phyloP scores from a whole-genome alignment of 2,888 invertebrate species.

The Asteroscopus sphinx region DNA sequence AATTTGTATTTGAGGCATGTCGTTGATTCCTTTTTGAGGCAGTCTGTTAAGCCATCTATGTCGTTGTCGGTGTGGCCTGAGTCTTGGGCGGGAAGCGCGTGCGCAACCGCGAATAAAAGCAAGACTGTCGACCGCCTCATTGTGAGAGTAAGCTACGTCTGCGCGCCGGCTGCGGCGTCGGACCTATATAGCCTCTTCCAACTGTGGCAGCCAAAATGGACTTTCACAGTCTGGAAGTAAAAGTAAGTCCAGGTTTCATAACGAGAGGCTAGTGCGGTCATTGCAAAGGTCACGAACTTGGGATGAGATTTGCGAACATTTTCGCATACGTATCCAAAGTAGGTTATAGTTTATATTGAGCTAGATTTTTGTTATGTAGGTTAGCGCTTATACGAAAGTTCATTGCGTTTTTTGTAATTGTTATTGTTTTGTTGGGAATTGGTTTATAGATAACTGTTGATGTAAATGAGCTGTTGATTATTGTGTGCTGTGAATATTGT shows the following conservation, averaged over 20 bases:
- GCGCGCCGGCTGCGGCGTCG: conserved; percentile 74
- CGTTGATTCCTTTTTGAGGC: conserved; percentile 95
- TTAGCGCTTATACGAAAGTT: conserved; percentile 46
- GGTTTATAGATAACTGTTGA: conserved; percentile 32
- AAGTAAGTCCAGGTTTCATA: conserved; percentile 87
- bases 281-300: conserved; percentile 75
- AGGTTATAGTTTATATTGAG: conserved; percentile 18
- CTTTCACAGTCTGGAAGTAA: conserved; percentile 87
- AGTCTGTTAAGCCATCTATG: conserved; percentile 94
- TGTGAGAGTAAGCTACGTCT: conserved; percentile 75
- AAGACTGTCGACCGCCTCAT: conserved; percentile 82
- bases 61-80: conserved; percentile 93
- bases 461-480: neutral
- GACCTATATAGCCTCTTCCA: conserved; percentile 78
- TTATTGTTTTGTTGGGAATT: conserved; percentile 48
- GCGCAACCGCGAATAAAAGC: conserved; percentile 83
- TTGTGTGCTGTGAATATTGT: conserved; percentile 1
- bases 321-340: conserved; percentile 19
- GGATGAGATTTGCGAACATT: conserved; percentile 23
- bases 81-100: conserved; percentile 93
- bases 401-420: conserved; percentile 40
- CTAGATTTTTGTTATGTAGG: conserved; percentile 27
- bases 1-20: conserved; percentile 96
- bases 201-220: conserved; percentile 77
- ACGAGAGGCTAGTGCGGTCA: conserved; percentile 79